These are phyloP conservation scores for Pachyrhynchus sulphureomaculatus DNA, from an alignment of 1,140 invertebrate species.

Conservation along the genomic window DNA sequence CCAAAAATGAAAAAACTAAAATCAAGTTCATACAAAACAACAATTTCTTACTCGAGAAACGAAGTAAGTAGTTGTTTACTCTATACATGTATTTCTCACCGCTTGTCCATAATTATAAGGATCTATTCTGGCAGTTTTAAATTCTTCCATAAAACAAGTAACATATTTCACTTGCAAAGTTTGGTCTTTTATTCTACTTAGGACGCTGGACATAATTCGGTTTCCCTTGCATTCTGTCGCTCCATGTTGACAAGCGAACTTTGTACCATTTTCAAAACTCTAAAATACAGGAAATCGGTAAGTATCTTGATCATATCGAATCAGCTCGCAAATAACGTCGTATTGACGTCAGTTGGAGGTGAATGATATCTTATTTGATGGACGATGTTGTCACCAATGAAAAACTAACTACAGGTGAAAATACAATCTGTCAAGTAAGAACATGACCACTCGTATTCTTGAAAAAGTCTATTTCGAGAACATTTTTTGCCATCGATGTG, in stretches of 20 bases:
- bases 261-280: constrained; percentile 37
- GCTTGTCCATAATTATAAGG: constrained; percentile 36
- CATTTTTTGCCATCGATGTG: too few species aligned
- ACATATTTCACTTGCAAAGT: constrained; percentile 42
- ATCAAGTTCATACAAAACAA: too few species aligned
- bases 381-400: too few species aligned
- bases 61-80: too few species aligned
- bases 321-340: neutral
- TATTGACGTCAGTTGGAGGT: neutral
- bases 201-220: constrained; percentile 42
- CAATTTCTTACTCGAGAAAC: too few species aligned
- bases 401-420: too few species aligned
- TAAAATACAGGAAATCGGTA: constrained; percentile 16
- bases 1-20: too few species aligned
- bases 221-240: constrained; percentile 45
- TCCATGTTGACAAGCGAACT: constrained; percentile 47
- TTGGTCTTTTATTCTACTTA: constrained; percentile 36
- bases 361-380: too few species aligned
- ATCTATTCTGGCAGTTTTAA: constrained; percentile 23
- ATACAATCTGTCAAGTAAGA: too few species aligned
- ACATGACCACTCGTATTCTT: too few species aligned
- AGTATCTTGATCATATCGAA: neutral
- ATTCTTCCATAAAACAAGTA: constrained; percentile 44
- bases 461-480: too few species aligned
- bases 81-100: too few species aligned